Evolutionary conservation across 2,888 invertebrate species (phyloP), one percentile per base, ranked within the genome.

Genomic region (Shargacucullia verbasci): DNA sequence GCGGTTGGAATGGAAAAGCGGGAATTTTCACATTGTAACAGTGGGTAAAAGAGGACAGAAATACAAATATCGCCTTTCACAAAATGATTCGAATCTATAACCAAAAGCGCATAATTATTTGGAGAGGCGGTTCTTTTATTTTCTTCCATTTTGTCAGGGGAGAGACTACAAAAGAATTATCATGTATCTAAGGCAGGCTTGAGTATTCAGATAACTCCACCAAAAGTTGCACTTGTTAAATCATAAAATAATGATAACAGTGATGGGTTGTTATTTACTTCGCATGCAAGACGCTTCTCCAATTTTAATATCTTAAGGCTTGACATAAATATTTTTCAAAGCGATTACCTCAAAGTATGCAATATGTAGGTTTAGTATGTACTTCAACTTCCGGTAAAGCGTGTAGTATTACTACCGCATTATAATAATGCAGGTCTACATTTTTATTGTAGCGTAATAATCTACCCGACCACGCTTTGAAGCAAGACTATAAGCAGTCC

Each of bases 401-500:
- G 6, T 12, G 20, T 15, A 11, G 10, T 7, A 11, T 31, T 11
- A 39, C 4, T 15, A 11, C 10, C 13, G 10, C 34, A 46, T 13
- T 15, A 29, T n/a, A 6, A 31, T 37, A 34, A 54, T 31, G 27
- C n/a, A 64, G 35, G 35, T 70, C 38, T 43, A 39, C 34, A 39
- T 41, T 65, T 56, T 50, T 54, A 50, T 40, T 68, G 41, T 54
- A 20, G 15, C 25, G n/a, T 46, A 55, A 61, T 65, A 59, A 59
- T 61, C 70, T 40, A 61, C 13, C 45, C n/a, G 29, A 61, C 55
- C 9, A 29, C 35, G 38, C 40, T 63, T 54, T 25, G 55, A 34
- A 45, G 61, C 54, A 52, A 35, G 49, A 58, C 41, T 59, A 46
- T 58, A 63, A 64, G 46, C 53, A 65, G 67, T 72, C 57, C 72